phyloP scores from a whole-genome alignment of 1,140 invertebrate genomes.

The Microvelia longipes region DNA sequence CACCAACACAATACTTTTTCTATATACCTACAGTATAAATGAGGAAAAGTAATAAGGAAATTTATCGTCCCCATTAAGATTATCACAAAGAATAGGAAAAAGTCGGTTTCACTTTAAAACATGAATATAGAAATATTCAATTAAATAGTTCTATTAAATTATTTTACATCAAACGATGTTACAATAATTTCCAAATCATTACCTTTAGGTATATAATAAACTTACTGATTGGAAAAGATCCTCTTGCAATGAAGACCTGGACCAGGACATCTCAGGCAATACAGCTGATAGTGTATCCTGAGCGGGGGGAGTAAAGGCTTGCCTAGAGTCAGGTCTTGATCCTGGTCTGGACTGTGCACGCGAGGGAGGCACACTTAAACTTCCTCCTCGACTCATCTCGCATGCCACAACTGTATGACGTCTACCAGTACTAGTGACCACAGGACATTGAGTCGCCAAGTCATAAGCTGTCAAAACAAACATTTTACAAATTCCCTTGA shows the following conservation, averaged over 20 bases:
- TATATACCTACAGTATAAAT: too few species aligned
- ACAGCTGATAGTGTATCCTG: slow-evolving; percentile 21
- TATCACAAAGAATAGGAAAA: too few species aligned
- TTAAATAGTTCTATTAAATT: too few species aligned
- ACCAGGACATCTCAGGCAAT: slow-evolving; percentile 39
- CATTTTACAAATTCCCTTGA: too few species aligned
- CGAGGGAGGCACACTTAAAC: slow-evolving; percentile 54
- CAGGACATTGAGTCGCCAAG: slow-evolving; percentile 59
- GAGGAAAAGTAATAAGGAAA: too few species aligned
- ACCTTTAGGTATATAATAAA: neutral
- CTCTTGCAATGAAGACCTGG: slow-evolving; percentile 46
- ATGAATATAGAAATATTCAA: too few species aligned
- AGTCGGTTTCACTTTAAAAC: too few species aligned
- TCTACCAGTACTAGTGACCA: slow-evolving; percentile 46
- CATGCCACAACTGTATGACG: slow-evolving; percentile 50
- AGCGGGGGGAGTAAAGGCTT: slow-evolving; percentile 16
- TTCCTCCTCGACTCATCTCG: slow-evolving; percentile 35
- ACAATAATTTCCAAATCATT: too few species aligned
- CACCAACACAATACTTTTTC: too few species aligned
- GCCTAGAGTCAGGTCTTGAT: slow-evolving; percentile 29
- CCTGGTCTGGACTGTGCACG: slow-evolving; percentile 39
- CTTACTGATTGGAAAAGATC: slow-evolving; percentile 43
- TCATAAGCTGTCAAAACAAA: slow-evolving; percentile 46
- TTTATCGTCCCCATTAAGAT: too few species aligned
- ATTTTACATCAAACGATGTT: too few species aligned